Percentiles rank a stretch among this genome's conserved stretches.
Conservation (phyloP, 2,888 invertebrate genomes). For the Microchrysa polita region DNA sequence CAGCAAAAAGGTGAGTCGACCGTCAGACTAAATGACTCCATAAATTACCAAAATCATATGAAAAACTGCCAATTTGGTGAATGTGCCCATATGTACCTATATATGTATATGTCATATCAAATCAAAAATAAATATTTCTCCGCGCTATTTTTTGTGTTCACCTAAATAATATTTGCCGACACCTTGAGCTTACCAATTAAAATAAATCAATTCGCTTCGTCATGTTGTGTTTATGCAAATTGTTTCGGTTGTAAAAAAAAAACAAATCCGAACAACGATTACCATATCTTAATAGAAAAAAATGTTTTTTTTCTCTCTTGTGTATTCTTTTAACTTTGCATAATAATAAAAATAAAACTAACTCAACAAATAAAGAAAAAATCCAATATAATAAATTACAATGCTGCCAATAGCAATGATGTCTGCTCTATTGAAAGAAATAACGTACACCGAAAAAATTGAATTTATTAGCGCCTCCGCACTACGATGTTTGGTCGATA, state of each 20-base stretch:
- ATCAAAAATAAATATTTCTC: no score
- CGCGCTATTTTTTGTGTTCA: no score
- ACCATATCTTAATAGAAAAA: conserved; percentile 1
- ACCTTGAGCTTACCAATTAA: conserved; percentile 18
- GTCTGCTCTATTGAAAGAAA: conserved; percentile 13
- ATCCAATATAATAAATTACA: conserved; percentile 4
- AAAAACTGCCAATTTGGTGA: no score
- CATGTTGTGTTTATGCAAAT: conserved; percentile 26
- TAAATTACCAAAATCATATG: no score
- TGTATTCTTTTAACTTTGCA: no score
- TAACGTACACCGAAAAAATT: neutral
- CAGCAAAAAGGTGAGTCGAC: no score
- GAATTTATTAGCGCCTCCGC: conserved; percentile 34
- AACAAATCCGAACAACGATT: conserved; percentile 1
- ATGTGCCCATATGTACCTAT: no score
- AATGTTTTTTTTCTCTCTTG: no score
- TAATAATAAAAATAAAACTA: no score
- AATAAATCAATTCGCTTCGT: conserved; percentile 11
- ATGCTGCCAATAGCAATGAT: conserved; percentile 13
- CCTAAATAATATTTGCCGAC: neutral
- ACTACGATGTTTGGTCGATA: conserved; percentile 14
- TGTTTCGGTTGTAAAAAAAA: neutral
- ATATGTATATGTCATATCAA: no score
- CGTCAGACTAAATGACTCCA: no score
- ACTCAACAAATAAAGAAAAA: neutral